phyloP scores from a whole-genome alignment of 2,113 vertebrate species.

The Vicugna pacos region DNA sequence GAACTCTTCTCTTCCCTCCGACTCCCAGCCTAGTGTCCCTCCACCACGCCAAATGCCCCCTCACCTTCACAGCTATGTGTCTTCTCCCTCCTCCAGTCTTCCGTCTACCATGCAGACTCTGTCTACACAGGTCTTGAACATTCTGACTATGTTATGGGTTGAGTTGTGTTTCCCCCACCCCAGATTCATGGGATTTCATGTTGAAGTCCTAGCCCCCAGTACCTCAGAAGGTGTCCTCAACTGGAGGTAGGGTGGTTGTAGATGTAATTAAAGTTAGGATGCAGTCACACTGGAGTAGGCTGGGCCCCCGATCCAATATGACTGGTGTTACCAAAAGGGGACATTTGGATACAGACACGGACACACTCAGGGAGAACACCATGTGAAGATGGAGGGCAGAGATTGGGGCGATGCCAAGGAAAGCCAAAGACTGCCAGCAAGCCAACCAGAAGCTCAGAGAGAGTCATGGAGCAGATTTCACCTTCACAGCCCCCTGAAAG shows the following conservation, averaged over 20 bases:
- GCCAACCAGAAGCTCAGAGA: background rate
- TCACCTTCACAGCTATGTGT: background rate
- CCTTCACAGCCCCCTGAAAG: background rate
- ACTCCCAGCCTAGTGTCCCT: background rate
- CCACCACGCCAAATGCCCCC: no score
- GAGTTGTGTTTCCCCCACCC: background rate
- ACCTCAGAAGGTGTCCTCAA: background rate
- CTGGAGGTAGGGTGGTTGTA: background rate
- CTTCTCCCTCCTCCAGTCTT: background rate
- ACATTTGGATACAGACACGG: background rate
- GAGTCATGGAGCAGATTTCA: background rate
- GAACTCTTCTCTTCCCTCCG: background rate
- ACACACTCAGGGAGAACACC: fast-evolving
- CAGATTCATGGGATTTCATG: background rate
- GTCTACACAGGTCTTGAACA: background rate
- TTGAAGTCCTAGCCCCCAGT: background rate
- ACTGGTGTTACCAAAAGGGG: background rate
- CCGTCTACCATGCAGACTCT: fast-evolving
- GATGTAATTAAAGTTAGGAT: background rate
- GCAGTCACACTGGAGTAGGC: background rate
- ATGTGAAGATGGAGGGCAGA: background rate
- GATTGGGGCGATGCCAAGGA: background rate
- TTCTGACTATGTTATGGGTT: background rate
- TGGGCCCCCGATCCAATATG: background rate
- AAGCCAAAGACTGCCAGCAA: background rate